Percentiles rank a stretch among this genome's conserved stretches.
Evolutionary conservation across 2,888 invertebrate species (phyloP).

Genomic region (Stictocephala bisonia): DNA sequence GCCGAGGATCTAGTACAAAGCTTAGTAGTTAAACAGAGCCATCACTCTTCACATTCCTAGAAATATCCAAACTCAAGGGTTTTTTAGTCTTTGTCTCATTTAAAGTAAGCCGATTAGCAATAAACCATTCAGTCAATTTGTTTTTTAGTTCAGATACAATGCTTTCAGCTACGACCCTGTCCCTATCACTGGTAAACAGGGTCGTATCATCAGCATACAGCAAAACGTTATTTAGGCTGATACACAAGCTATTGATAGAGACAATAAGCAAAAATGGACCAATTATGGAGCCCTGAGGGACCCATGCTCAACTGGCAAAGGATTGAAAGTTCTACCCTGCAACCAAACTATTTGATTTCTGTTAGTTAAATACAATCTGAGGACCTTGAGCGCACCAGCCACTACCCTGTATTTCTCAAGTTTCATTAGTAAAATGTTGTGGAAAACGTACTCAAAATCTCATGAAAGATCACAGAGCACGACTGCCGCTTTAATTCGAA

Average conservation of each 20-base stretch:
- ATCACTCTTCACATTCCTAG: neutral
- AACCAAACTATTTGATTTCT: neutral
- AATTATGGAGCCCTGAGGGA: neutral
- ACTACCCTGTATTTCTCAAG: neutral
- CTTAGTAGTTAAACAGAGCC: neutral
- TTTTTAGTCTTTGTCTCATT: neutral
- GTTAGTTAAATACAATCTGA: neutral
- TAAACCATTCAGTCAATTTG: neutral
- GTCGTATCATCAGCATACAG: neutral
- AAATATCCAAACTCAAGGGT: neutral
- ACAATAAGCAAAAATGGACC: neutral
- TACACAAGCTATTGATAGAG: neutral
- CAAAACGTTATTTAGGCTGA: neutral
- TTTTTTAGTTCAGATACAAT: neutral
- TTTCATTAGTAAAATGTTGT: neutral
- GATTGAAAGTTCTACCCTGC: neutral
- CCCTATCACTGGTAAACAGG: neutral
- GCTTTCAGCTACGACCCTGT: neutral
- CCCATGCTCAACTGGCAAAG: neutral
- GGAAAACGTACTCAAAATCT: neutral
- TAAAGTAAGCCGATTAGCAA: neutral
- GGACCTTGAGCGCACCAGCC: neutral
- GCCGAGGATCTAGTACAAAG: neutral
- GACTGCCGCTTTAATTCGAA: no score
- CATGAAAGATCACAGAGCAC: no score